Conservation (phyloP, 2,113 vertebrate species). For the Tonatia bakeri region DNA sequence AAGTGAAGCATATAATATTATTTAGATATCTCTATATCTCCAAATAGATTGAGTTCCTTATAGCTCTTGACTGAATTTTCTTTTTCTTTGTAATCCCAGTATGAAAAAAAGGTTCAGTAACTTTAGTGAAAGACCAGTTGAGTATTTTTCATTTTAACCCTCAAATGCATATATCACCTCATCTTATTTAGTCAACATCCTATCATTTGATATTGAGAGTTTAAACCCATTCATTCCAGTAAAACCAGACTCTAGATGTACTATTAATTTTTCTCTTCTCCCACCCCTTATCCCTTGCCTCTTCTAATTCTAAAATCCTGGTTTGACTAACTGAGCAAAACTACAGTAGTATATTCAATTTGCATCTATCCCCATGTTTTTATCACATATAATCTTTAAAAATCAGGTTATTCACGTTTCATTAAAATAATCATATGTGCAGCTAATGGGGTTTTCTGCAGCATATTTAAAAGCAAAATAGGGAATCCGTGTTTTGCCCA, state of each 20-base stretch:
- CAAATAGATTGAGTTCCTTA: not conserved
- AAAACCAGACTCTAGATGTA: not conserved
- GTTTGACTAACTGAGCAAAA: not conserved
- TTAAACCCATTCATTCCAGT: not conserved
- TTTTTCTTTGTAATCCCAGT: not conserved
- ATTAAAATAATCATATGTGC: not conserved
- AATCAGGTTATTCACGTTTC: not conserved
- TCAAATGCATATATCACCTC: not conserved
- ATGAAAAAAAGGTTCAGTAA: not conserved
- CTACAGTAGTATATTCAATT: not conserved
- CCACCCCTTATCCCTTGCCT: not conserved
- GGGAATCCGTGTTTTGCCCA: not conserved
- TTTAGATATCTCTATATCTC: not conserved
- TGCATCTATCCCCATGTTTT: not conserved
- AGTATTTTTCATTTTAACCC: not conserved
- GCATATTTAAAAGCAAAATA: not conserved
- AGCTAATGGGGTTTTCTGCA: not conserved
- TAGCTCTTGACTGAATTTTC: not conserved
- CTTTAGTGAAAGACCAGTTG: not conserved
- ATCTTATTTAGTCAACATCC: not conserved
- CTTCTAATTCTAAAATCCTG: constrained; percentile 9
- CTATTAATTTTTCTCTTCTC: not conserved
- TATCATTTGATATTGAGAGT: not conserved
- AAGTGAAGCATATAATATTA: not conserved
- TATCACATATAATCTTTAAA: not conserved